phyloP scores from a whole-genome alignment of 1,140 invertebrate genomes.

The Zophobas morio region DNA sequence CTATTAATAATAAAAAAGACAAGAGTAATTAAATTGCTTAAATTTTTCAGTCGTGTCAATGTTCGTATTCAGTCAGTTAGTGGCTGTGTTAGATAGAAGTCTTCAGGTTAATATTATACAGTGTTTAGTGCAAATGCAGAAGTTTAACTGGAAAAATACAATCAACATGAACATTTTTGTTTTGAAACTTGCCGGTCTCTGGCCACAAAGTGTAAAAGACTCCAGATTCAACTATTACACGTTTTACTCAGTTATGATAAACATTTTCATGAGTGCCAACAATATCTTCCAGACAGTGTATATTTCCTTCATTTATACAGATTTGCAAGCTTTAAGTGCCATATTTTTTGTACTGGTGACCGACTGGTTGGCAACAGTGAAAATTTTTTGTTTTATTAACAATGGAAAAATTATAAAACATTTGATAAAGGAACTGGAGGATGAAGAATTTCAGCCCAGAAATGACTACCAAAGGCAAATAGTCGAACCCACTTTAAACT shows the following conservation, averaged over 20 bases:
- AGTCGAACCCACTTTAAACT: neutral
- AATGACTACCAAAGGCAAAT: neutral
- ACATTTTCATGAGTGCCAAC: neutral
- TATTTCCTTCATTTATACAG: neutral
- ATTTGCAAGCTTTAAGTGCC: neutral
- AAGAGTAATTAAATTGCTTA: too few species aligned
- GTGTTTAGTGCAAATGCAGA: neutral
- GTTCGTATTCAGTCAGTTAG: too few species aligned
- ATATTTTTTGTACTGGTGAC: neutral
- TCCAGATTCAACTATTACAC: neutral
- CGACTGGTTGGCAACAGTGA: neutral
- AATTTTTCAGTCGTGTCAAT: too few species aligned
- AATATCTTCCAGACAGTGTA: constrained; percentile 4
- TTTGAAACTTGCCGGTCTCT: neutral
- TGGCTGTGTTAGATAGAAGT: too few species aligned
- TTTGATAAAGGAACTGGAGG: neutral
- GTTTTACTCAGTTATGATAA: constrained; percentile 1
- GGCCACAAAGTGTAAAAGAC: neutral
- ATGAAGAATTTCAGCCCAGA: neutral
- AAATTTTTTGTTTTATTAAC: constrained; percentile 7
- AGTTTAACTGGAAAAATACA: constrained; percentile 3
- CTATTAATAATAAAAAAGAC: too few species aligned
- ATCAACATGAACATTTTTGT: neutral
- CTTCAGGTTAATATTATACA: too few species aligned
- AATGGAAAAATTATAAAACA: neutral